These are phyloP conservation scores for Chionomys nivalis DNA, from an alignment of 2,113 vertebrate species.

Conservation along the genomic window DNA sequence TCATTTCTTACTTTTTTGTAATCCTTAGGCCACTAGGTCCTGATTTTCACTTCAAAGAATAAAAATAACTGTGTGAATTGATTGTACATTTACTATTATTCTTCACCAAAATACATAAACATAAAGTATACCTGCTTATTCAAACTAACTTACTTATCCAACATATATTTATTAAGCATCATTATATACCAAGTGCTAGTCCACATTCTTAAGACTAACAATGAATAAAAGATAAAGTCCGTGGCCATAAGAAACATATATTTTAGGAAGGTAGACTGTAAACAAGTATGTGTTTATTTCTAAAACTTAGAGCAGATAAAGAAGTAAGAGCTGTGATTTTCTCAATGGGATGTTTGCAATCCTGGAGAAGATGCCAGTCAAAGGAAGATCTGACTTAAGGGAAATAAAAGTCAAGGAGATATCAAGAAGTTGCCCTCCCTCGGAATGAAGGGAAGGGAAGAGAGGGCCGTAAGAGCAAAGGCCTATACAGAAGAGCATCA, in stretches of 20 bases:
- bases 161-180: not conserved
- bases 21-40: not conserved
- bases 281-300: not conserved
- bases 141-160: not conserved
- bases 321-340: not conserved
- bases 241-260: not conserved
- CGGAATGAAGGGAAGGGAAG: not conserved
- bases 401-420: not conserved
- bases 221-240: not conserved
- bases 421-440: not conserved
- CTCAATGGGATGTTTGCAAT: not conserved
- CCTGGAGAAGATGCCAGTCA: not conserved
- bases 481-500: not conserved
- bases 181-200: not conserved
- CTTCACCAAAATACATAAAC: not conserved
- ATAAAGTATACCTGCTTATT: not conserved
- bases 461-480: not conserved
- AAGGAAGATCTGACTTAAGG: not conserved
- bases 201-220: not conserved
- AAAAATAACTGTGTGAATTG: slow-evolving; percentile 8
- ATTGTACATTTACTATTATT: not conserved
- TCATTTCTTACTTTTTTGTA: not conserved
- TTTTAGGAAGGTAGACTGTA: not conserved
- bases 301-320: not conserved
- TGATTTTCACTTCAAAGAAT: slow-evolving; percentile 22